A percentile compares a stretch with the other conserved stretches of the same genome.
Conservation (phyloP, 2,797 vertebrate genomes). For the Fistularia tabacaria region DNA sequence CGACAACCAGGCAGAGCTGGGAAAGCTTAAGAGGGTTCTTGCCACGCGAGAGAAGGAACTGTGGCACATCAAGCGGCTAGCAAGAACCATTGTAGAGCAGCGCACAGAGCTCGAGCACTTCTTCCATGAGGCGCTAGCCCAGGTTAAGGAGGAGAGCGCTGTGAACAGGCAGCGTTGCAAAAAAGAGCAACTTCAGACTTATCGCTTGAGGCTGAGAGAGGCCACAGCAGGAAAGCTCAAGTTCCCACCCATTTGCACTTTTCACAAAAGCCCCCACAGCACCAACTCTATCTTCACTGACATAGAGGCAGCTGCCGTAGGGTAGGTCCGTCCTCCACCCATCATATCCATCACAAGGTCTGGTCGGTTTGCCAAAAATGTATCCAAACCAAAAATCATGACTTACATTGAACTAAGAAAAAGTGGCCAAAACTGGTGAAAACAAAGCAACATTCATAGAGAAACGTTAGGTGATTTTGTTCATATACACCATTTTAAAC, state of each 20-base stretch:
- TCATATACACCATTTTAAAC: too few relatives aligned
- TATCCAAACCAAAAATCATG: too few relatives aligned
- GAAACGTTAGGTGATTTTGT: too few relatives aligned
- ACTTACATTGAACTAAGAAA: too few relatives aligned
- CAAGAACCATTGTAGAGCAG: conserved; percentile 75
- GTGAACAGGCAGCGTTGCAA: conserved; percentile 73
- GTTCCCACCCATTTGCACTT: conserved; percentile 81
- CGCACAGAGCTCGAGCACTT: conserved; percentile 83
- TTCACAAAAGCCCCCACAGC: conserved; percentile 77
- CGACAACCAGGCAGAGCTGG: conserved; percentile 67
- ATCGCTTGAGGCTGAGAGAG: conserved; percentile 72
- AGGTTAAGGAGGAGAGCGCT: conserved; percentile 81
- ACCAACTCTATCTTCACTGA: conserved; percentile 82
- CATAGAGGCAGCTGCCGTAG: conserved; percentile 75
- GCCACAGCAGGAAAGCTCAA: conserved; percentile 73
- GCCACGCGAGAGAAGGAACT: conserved; percentile 79
- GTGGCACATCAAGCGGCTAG: conserved; percentile 76
- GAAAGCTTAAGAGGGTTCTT: conserved; percentile 78
- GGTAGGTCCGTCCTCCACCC: conserved; percentile 64
- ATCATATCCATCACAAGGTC: conserved; percentile 15
- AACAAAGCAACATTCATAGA: too few relatives aligned
- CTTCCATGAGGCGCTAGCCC: conserved; percentile 79
- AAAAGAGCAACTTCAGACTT: conserved; percentile 74
- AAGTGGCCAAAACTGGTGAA: too few relatives aligned
- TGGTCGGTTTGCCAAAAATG: too few relatives aligned